A percentile compares a stretch with the other conserved stretches of the same genome.
Evolutionary conservation across 2,113 vertebrate genomes (phyloP).

Genomic region (Nothoprocta pentlandii): DNA sequence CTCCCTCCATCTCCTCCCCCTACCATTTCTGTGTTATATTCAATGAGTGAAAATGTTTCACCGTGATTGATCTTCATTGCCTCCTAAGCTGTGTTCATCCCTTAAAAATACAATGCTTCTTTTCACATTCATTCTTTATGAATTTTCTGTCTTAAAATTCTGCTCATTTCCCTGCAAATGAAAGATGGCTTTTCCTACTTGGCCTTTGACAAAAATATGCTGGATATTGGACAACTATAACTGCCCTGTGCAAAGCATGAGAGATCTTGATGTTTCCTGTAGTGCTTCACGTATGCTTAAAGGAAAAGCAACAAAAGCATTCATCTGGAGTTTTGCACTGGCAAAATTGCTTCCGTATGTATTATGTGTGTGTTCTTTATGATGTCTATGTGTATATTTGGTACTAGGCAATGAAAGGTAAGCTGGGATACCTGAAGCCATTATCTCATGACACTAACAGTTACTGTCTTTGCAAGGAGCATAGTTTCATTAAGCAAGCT

Average conservation of each 20-base stretch:
- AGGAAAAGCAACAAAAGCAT: neutral
- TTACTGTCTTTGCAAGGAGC: neutral
- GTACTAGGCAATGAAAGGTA: neutral
- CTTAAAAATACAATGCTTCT: neutral
- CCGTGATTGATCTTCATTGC: neutral
- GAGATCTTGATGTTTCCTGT: neutral
- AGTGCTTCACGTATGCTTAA: neutral
- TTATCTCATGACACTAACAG: neutral
- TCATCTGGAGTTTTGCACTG: neutral
- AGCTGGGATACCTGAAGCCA: neutral
- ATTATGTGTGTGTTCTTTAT: neutral
- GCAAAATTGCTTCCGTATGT: neutral
- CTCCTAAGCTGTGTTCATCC: neutral
- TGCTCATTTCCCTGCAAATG: neutral
- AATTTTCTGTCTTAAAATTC: neutral
- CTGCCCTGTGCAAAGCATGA: neutral
- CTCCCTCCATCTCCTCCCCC: neutral
- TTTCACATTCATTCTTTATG: neutral
- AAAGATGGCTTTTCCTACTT: neutral
- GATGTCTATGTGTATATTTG: neutral
- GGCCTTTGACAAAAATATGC: neutral
- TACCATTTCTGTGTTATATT: neutral
- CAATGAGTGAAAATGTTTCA: neutral
- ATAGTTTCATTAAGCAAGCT: neutral
- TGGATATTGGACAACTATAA: fast-evolving